phyloP scores from a whole-genome alignment of 2,113 vertebrate species.

The Ctenomys sociabilis region DNA sequence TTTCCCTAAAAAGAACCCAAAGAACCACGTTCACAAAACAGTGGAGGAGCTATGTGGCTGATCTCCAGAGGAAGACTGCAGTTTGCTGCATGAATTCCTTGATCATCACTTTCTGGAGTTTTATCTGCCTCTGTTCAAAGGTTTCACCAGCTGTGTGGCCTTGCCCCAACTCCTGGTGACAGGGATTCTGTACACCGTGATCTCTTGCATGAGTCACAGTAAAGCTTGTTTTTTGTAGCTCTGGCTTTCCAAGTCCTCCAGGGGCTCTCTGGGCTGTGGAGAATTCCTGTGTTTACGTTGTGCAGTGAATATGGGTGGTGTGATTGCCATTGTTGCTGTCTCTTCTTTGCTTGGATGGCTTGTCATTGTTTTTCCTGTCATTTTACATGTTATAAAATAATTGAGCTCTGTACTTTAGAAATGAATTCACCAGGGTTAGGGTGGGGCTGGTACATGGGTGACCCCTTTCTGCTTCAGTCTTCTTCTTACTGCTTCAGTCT shows the following conservation, averaged over 20 bases:
- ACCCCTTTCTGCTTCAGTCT: accelerated
- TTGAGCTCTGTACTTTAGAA: not conserved
- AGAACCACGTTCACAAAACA: not conserved
- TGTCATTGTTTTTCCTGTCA: not conserved
- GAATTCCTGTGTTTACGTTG: too few relatives aligned
- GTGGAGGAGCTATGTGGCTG: not conserved
- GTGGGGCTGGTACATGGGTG: not conserved
- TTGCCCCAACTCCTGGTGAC: not conserved
- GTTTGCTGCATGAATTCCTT: not conserved
- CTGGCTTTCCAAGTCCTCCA: not conserved
- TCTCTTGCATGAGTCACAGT: not conserved
- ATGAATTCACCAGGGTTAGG: not conserved
- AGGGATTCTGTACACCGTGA: not conserved
- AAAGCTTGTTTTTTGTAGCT: not conserved
- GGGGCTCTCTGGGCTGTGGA: not conserved
- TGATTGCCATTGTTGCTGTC: not conserved
- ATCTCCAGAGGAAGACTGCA: not conserved
- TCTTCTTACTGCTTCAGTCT: accelerated
- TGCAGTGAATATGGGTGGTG: accelerated
- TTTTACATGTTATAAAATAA: not conserved
- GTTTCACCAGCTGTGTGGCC: not conserved
- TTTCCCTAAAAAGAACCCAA: too few relatives aligned
- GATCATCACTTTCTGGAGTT: not conserved
- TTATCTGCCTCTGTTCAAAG: too few relatives aligned
- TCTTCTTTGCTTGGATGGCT: not conserved